Percentiles rank a stretch among this genome's conserved stretches.
Evolutionary conservation across 2,888 invertebrate species (phyloP).

Genomic region (Drosophila quinaria): DNA sequence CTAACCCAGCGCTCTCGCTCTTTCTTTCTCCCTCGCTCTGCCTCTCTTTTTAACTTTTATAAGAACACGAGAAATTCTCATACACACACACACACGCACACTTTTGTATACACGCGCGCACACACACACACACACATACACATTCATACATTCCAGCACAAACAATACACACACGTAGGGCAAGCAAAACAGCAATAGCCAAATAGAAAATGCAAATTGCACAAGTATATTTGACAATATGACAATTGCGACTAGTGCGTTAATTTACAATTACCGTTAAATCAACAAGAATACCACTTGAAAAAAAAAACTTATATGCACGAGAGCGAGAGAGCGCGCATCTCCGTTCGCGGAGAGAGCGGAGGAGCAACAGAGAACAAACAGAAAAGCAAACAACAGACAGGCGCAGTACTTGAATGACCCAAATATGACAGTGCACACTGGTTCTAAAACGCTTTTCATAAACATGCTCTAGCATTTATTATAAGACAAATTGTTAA

Average conservation of each 20-base stretch:
- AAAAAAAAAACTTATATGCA: slow-evolving; percentile 61
- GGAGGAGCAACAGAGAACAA: slow-evolving; percentile 57
- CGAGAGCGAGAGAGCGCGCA: slow-evolving; percentile 43
- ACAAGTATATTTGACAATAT: slow-evolving; percentile 54
- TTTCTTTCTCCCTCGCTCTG: slow-evolving; percentile 11
- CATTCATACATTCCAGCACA: slow-evolving; percentile 44
- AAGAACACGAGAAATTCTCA: slow-evolving; percentile 62
- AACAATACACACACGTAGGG: slow-evolving; percentile 55
- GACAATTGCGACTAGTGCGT: slow-evolving; percentile 58
- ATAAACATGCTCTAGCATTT: slow-evolving; percentile 39
- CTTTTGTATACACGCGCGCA: slow-evolving; percentile 22
- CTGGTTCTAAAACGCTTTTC: slow-evolving; percentile 45
- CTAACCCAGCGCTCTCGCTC: slow-evolving; percentile 45
- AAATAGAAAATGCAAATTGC: slow-evolving; percentile 53
- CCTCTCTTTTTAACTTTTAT: slow-evolving; percentile 32
- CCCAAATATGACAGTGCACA: slow-evolving; percentile 63
- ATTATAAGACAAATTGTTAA: neutral
- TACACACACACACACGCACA: slow-evolving; percentile 38
- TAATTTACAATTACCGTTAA: slow-evolving; percentile 62
- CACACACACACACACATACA: slow-evolving; percentile 20
- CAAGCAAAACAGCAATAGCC: slow-evolving; percentile 29
- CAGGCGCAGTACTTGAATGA: slow-evolving; percentile 61
- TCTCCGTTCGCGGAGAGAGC: slow-evolving; percentile 31
- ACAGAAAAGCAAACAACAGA: slow-evolving; percentile 57
- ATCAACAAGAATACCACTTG: slow-evolving; percentile 53